A percentile compares a stretch with the other conserved stretches of the same genome.
These are phyloP conservation scores for Cariama cristata DNA, from an alignment of 2,113 vertebrate species.

Conservation along the genomic window DNA sequence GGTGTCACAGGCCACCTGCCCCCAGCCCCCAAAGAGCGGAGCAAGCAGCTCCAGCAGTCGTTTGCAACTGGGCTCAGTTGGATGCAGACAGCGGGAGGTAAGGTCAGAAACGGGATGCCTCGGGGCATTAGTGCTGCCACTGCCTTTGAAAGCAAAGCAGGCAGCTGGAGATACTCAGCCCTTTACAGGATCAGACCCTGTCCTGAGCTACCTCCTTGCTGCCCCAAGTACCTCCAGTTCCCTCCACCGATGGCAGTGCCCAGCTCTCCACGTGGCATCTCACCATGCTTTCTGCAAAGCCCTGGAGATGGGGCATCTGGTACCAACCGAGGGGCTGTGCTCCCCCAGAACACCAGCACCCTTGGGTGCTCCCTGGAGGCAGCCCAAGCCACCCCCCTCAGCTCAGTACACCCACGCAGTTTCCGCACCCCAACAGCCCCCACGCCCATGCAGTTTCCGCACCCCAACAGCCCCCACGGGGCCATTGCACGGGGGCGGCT, in stretches of 20 bases:
- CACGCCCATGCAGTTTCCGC: accelerated
- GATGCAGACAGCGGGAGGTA: not conserved
- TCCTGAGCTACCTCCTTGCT: not conserved
- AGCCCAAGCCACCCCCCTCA: not conserved
- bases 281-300: not conserved
- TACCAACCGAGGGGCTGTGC: not conserved
- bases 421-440: not conserved
- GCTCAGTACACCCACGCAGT: not conserved
- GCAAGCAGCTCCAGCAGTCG: not conserved
- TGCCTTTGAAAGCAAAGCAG: not conserved
- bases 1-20: not conserved
- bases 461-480: not conserved
- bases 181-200: not conserved
- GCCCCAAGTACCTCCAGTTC: not conserved
- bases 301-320: not conserved
- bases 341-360: not conserved
- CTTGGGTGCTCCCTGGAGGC: not conserved
- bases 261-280: not conserved
- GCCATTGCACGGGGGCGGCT: not conserved
- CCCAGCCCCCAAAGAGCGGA: not conserved
- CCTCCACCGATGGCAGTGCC: not conserved
- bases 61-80: no score
- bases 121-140: not conserved
- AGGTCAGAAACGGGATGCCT: not conserved
- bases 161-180: not conserved